Percentiles rank a stretch among this genome's conserved stretches.
phyloP scores from a whole-genome alignment of 2,888 invertebrate species.

The Noctua janthina region DNA sequence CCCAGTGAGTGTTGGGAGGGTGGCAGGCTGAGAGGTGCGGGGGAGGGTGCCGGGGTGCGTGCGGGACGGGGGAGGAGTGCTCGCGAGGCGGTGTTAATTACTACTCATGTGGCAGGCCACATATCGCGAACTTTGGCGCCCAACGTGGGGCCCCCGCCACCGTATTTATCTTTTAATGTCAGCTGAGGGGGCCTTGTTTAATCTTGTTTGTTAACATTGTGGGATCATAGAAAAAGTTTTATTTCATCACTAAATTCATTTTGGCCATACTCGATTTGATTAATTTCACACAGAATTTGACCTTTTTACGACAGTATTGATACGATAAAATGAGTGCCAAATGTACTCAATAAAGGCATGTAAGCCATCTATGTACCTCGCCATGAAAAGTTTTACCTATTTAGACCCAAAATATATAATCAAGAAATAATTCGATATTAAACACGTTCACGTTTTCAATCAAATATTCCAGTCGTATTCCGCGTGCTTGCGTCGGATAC shows the following conservation, averaged over 20 bases:
- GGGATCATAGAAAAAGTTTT: slow-evolving; percentile 75
- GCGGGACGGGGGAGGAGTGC: slow-evolving; percentile 67
- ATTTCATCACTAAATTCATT: slow-evolving; percentile 59
- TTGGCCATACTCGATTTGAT: slow-evolving; percentile 32
- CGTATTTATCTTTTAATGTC: slow-evolving; percentile 86
- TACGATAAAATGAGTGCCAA: not conserved
- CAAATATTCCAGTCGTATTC: slow-evolving; percentile 83
- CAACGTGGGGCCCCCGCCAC: slow-evolving; percentile 79
- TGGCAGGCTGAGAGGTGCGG: slow-evolving; percentile 49
- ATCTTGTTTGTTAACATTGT: slow-evolving; percentile 76
- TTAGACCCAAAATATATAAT: slow-evolving; percentile 56
- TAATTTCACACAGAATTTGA: not conserved
- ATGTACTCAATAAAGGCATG: slow-evolving; percentile 10
- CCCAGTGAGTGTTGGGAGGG: slow-evolving; percentile 78
- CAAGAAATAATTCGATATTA: slow-evolving; percentile 78
- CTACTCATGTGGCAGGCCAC: slow-evolving; percentile 88
- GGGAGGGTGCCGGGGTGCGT: slow-evolving; percentile 60
- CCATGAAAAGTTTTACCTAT: slow-evolving; percentile 9
- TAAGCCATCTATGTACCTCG: not conserved
- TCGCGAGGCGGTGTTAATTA: slow-evolving; percentile 88
- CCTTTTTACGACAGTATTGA: not conserved
- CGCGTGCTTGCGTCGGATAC: slow-evolving; percentile 82
- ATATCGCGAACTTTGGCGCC: slow-evolving; percentile 89
- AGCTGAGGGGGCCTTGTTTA: slow-evolving; percentile 76
- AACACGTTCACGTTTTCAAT: slow-evolving; percentile 83